Evolutionary conservation across 1,140 invertebrate genomes (phyloP).

Genomic region (Uloborus diversus): DNA sequence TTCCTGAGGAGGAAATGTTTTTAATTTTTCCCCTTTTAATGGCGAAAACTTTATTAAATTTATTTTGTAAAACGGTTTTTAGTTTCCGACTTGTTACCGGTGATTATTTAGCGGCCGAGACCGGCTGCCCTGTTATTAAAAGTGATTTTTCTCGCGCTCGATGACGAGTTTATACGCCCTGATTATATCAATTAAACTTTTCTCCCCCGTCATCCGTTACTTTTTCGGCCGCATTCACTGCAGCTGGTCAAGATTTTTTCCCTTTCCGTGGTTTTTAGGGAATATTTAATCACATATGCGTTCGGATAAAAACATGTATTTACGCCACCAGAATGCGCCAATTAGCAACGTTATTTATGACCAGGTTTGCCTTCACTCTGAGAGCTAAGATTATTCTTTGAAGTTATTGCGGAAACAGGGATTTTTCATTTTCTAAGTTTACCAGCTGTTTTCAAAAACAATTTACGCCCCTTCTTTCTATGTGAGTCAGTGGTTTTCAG

Average conservation of each 20-base stretch:
- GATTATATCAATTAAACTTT: constrained; percentile 52
- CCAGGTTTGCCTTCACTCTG: too few relatives aligned
- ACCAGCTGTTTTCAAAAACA: too few relatives aligned
- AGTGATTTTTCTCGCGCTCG: constrained; percentile 41
- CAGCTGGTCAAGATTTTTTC: not conserved
- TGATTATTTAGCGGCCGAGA: constrained; percentile 31
- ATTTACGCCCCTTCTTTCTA: too few relatives aligned
- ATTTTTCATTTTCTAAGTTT: too few relatives aligned
- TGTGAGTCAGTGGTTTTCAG: too few relatives aligned
- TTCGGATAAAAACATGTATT: not conserved
- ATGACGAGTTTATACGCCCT: constrained; percentile 9
- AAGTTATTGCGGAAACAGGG: too few relatives aligned
- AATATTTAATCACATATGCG: not conserved
- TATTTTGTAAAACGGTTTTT: constrained; percentile 52
- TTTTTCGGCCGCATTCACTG: not conserved
- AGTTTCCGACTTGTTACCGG: constrained; percentile 52
- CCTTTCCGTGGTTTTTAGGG: not conserved
- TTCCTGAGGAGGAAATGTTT: not conserved
- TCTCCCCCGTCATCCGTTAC: not conserved
- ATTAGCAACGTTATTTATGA: not conserved
- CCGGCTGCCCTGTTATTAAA: constrained; percentile 35
- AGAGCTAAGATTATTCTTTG: too few relatives aligned
- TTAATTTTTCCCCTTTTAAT: constrained; percentile 3
- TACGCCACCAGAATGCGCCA: not conserved
- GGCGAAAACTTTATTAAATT: constrained; percentile 53